Conservation (phyloP, 2,888 invertebrate genomes). For the Stenurella melanura region DNA sequence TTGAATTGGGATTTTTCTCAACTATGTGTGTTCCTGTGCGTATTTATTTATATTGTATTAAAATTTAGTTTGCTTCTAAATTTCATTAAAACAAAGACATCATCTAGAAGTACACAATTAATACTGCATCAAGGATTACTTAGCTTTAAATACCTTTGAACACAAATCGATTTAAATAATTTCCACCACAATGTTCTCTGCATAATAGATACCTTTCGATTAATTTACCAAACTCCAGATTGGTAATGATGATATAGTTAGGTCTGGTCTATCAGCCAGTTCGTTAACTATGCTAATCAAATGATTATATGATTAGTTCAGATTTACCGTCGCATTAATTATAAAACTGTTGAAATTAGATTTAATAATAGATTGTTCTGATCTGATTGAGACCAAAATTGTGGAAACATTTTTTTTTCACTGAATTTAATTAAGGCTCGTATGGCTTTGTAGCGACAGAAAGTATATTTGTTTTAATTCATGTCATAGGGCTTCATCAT, state of each 20-base stretch:
- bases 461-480: not conserved
- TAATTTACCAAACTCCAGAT: slow-evolving; percentile 31
- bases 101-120: not conserved
- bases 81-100: too few species aligned
- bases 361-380: slow-evolving; percentile 48
- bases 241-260: slow-evolving; percentile 36
- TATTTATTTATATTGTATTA: too few species aligned
- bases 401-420: not conserved
- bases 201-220: slow-evolving; percentile 26
- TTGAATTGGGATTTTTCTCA: too few species aligned
- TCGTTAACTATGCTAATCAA: slow-evolving; percentile 61
- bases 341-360: slow-evolving; percentile 50
- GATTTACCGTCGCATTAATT: slow-evolving; percentile 50
- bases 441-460: not conserved
- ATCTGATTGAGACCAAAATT: slow-evolving; percentile 32
- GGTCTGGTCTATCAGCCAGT: slow-evolving; percentile 46
- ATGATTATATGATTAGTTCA: slow-evolving; percentile 49
- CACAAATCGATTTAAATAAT: slow-evolving; percentile 14
- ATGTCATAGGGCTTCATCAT: not conserved
- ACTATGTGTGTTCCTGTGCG: too few species aligned
- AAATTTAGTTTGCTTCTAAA: too few species aligned
- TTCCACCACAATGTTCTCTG: not conserved
- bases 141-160: not conserved
- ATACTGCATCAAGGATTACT: not conserved
- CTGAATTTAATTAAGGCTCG: slow-evolving; percentile 19